phyloP scores from a whole-genome alignment of 2,797 vertebrate species.

The Percopsis omiscomaycus region DNA sequence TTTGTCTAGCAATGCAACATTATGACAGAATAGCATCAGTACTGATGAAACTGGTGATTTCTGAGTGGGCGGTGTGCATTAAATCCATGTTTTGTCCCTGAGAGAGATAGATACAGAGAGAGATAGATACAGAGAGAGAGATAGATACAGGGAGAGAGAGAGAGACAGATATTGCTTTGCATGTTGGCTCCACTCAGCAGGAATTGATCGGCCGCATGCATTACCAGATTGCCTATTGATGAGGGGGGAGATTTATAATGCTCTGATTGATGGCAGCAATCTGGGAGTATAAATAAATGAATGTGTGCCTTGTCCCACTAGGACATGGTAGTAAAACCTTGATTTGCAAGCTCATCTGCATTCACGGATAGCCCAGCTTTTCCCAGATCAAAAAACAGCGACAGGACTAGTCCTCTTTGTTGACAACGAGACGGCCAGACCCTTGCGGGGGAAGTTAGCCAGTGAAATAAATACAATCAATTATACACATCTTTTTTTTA shows the following conservation, averaged over 20 bases:
- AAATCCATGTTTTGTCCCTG: too few species aligned
- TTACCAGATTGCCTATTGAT: slow-evolving; percentile 86
- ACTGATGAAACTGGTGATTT: too few species aligned
- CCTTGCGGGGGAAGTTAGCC: neutral
- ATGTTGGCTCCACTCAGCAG: slow-evolving; percentile 65
- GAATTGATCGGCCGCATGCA: slow-evolving; percentile 79
- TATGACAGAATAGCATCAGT: too few species aligned
- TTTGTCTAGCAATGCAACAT: too few species aligned
- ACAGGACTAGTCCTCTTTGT: slow-evolving; percentile 29
- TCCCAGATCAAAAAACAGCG: slow-evolving; percentile 33
- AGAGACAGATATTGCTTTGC: slow-evolving; percentile 61
- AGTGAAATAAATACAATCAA: neutral
- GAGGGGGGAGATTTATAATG: slow-evolving; percentile 77
- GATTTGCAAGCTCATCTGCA: slow-evolving; percentile 76
- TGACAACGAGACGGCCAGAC: slow-evolving; percentile 12
- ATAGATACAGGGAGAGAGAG: slow-evolving; percentile 3
- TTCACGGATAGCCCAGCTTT: slow-evolving; percentile 70
- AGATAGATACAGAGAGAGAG: neutral
- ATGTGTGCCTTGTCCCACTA: slow-evolving; percentile 56
- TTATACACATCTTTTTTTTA: neutral
- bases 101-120: slow-evolving; percentile 2
- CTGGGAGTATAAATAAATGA: slow-evolving; percentile 79
- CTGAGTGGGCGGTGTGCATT: too few species aligned
- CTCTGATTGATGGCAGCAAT: slow-evolving; percentile 74
- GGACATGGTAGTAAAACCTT: slow-evolving; percentile 70